Evolutionary conservation across 2,888 invertebrate species (phyloP), one percentile per base, ranked within the genome.

Genomic region (Cotesia congregata): DNA sequence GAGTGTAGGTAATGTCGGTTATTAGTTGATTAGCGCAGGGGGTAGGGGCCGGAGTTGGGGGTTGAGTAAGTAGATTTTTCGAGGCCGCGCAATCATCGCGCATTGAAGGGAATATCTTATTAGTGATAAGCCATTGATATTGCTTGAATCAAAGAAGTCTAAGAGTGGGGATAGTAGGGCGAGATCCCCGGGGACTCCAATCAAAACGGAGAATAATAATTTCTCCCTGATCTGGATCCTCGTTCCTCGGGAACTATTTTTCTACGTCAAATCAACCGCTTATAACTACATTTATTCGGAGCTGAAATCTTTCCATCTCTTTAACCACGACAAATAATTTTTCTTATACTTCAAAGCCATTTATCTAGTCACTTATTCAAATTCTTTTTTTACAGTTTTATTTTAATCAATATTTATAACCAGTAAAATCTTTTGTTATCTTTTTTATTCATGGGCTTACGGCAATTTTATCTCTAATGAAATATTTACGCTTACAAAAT

Each of bases 51-150:
- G 75, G 59, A 67, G 60, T 39, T 30, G 17, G 68, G 65, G 68
- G 20, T 9, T 5, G 9, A 38, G 67, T 5, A 38, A 62, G 78
- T 30, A 74, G 77, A 78, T 79, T 80, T 80, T 65, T 69, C 80
- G 77, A 50, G 50, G 50, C 50, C 50, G 50, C 50, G 84, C 85
- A 88, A 88, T 88, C 87, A 88, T 83, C 85, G 84, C 80, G 85
- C 84, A 87, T 85, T 86, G 87, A 87, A 83, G 83, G 82, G 82
- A 85, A 84, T 85, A 88, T 88, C 85, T 85, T 84, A 88, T 88
- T 87, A 88, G 86, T 85, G 85, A 86, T 87, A 85, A 86, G 86
- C 85, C 85, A 88, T 88, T 86, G 88, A 86, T 87, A 88, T 88
- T 87, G 86, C 85, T 81, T 82, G 81, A 82, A 79, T 81, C 50